Evolutionary conservation across 2,113 vertebrate species (phyloP).

Genomic region (Ictidomys tridecemlineatus): DNA sequence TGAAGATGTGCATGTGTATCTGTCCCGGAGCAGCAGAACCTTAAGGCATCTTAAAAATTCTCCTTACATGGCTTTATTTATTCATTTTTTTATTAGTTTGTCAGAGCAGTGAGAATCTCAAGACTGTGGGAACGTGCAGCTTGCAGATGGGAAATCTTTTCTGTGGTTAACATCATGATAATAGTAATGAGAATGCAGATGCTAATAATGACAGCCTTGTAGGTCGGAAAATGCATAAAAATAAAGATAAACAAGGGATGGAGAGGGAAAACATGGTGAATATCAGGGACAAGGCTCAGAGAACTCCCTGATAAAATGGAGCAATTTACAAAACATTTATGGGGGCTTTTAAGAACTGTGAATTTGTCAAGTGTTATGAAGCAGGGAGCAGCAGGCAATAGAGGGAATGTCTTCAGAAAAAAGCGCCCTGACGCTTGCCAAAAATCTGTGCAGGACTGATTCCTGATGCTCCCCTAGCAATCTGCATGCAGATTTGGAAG

Average conservation of each 20-base stretch:
- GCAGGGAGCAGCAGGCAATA: slow-evolving; percentile 77
- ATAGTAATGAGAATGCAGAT: not conserved
- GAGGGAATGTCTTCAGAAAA: slow-evolving; percentile 81
- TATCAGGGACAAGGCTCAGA: slow-evolving; percentile 64
- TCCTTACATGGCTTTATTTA: not conserved
- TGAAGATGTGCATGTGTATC: not conserved
- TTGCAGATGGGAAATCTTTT: slow-evolving; percentile 55
- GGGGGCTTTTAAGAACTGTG: slow-evolving; percentile 84
- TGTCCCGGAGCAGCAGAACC: not conserved
- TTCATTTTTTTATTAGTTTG: slow-evolving; percentile 10
- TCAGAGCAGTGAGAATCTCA: slow-evolving; percentile 9
- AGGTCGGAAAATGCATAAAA: slow-evolving; percentile 73
- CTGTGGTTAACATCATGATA: not conserved
- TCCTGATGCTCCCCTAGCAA: slow-evolving; percentile 54
- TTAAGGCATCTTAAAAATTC: not conserved
- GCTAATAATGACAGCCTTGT: slow-evolving; percentile 39
- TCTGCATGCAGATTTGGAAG: slow-evolving; percentile 73
- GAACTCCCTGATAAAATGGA: slow-evolving; percentile 83
- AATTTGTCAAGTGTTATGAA: slow-evolving; percentile 85
- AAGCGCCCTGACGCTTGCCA: slow-evolving; percentile 76
- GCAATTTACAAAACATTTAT: slow-evolving; percentile 83
- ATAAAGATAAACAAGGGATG: slow-evolving; percentile 74
- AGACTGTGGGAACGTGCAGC: slow-evolving; percentile 56
- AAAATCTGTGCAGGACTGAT: slow-evolving; percentile 81
- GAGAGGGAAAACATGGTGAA: slow-evolving; percentile 65